A percentile compares a stretch with the other conserved stretches of the same genome.
phyloP scores from a whole-genome alignment of 2,113 vertebrate genomes.

The Axis porcinus region DNA sequence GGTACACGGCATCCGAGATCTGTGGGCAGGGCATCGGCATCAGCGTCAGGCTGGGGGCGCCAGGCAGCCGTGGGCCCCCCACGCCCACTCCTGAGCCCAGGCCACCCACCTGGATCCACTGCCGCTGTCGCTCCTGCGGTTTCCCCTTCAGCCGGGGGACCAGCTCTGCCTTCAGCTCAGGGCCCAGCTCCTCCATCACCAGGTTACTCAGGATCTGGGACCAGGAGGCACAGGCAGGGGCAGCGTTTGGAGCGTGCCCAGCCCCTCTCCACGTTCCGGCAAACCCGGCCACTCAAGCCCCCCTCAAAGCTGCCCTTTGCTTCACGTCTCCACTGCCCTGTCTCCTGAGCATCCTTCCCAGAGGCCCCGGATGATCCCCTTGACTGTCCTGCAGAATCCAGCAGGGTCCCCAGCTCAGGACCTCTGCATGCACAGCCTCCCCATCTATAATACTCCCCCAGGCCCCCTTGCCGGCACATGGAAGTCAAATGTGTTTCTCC shows the following conservation, averaged over 20 bases:
- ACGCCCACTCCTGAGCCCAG: rapidly evolving
- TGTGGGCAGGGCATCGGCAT: conserved; percentile 18
- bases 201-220: conserved; percentile 92
- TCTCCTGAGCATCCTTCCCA: neutral
- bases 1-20: conserved; percentile 92
- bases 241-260: rapidly evolving
- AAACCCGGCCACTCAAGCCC: neutral
- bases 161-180: conserved; percentile 88
- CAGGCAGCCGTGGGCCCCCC: rapidly evolving
- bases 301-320: neutral
- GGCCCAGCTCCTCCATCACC: conserved; percentile 93
- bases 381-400: neutral
- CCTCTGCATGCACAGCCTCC: neutral
- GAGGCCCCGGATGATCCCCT: neutral
- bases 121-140: conserved; percentile 87
- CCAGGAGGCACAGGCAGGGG: neutral
- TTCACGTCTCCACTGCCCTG: neutral
- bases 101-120: conserved; percentile 90
- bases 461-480: rapidly evolving
- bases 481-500: neutral
- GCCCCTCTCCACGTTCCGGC: rapidly evolving
- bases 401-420: neutral
- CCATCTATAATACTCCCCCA: neutral
- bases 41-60: rapidly evolving
- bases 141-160: conserved; percentile 92